Evolutionary conservation across 2,888 invertebrate genomes (phyloP).

Genomic region (Drosophila maculinotata): DNA sequence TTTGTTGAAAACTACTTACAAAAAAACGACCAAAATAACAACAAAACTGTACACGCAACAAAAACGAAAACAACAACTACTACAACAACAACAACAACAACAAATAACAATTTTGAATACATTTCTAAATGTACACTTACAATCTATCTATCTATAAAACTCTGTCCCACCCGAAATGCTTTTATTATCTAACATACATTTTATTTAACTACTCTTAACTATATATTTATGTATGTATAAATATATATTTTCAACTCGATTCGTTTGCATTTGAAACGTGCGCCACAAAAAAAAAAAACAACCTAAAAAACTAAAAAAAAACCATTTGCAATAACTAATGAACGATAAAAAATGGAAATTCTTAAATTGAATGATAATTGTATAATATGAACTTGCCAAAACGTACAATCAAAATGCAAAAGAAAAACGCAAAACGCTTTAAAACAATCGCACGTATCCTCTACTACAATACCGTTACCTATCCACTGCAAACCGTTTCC

Average conservation of each 20-base stretch:
- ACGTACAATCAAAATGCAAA: constrained; percentile 79
- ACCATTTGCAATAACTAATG: constrained; percentile 42
- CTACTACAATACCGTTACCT: constrained; percentile 83
- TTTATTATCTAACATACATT: constrained; percentile 72
- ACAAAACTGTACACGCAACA: constrained; percentile 52
- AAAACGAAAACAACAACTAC: constrained; percentile 52
- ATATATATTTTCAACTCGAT: constrained; percentile 67
- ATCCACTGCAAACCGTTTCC: constrained; percentile 79
- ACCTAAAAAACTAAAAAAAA: constrained; percentile 6
- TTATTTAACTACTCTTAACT: constrained; percentile 73
- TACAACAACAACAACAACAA: constrained; percentile 59
- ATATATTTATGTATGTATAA: constrained; percentile 74
- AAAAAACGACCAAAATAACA: constrained; percentile 38
- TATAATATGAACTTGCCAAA: constrained; percentile 45
- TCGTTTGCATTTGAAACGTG: constrained; percentile 74
- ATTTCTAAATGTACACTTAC: constrained; percentile 58
- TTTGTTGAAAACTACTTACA: constrained; percentile 29
- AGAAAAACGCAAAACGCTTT: constrained; percentile 84
- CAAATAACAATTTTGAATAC: constrained; percentile 49
- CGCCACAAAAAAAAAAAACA: constrained; percentile 37
- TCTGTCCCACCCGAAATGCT: constrained; percentile 66
- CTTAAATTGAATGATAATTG: constrained; percentile 34
- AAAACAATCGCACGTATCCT: constrained; percentile 84
- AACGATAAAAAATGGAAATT: constrained; percentile 26
- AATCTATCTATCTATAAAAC: constrained; percentile 48